phyloP scores from a whole-genome alignment of 2,797 vertebrate genomes.

The Triplophysa bombifrons region DNA sequence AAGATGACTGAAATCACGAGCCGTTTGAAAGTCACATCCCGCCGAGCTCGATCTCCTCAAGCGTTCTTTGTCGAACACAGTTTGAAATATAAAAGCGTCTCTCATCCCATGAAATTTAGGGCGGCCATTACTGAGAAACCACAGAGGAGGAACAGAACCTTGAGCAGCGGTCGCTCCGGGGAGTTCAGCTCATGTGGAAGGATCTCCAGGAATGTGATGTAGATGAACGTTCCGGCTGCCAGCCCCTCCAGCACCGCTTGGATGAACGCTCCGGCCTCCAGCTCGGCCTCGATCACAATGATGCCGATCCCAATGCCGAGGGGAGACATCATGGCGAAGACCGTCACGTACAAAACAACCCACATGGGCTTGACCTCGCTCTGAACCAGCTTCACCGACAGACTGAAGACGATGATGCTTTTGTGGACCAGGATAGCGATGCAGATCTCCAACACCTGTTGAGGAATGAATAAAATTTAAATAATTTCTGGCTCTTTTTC shows the following conservation, averaged over 20 bases:
- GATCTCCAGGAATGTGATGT: conserved; percentile 93
- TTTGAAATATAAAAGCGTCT: background rate
- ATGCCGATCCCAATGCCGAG: conserved; percentile 84
- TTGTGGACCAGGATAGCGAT: conserved; percentile 90
- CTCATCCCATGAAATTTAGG: conserved; percentile 80
- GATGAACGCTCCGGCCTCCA: conserved; percentile 69
- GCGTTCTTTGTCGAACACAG: background rate
- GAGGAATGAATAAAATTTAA: background rate
- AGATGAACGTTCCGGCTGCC: conserved; percentile 87
- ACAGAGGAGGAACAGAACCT: conserved; percentile 83
- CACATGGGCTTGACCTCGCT: conserved; percentile 70
- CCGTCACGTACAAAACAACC: conserved; percentile 76
- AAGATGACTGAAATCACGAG: background rate
- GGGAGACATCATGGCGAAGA: conserved; percentile 87
- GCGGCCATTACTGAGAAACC: conserved; percentile 86
- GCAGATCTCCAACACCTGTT: conserved; percentile 84
- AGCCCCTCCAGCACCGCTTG: conserved; percentile 86
- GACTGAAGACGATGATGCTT: conserved; percentile 88
- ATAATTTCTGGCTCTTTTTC: too few relatives aligned
- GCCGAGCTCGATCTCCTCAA: background rate
- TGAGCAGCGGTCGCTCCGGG: conserved; percentile 79
- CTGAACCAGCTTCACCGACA: conserved; percentile 85
- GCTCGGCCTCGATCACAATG: conserved; percentile 74
- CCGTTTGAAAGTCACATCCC: background rate
- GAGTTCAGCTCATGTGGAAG: conserved; percentile 87